Evolutionary conservation across 1,140 invertebrate species (phyloP).

Genomic region (Drosophila paulistorum): DNA sequence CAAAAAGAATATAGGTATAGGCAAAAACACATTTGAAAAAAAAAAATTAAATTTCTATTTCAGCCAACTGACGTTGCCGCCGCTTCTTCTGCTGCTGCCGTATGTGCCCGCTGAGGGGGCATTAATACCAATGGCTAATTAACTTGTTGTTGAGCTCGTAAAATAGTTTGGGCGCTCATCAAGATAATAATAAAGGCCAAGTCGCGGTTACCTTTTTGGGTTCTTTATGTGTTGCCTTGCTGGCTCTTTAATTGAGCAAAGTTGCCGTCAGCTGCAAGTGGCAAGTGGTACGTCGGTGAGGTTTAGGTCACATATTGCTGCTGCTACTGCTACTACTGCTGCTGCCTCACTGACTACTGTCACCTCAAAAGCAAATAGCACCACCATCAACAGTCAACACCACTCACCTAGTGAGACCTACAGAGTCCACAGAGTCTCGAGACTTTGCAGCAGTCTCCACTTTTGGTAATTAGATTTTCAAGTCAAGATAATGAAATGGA

Average conservation of each 20-base stretch:
- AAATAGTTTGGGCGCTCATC: conserved; percentile 80
- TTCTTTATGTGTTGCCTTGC: conserved; percentile 49
- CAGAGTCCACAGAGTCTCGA: conserved; percentile 3
- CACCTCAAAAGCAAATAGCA: conserved; percentile 10
- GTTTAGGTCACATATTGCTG: conserved; percentile 8
- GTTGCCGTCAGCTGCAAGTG: conserved; percentile 66
- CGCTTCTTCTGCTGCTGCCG: conserved; percentile 50
- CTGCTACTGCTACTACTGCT: not conserved
- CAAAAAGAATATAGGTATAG: not conserved
- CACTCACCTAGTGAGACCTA: not conserved
- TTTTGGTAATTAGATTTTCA: conserved; percentile 78
- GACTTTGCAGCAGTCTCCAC: conserved; percentile 59
- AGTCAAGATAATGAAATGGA: conserved; percentile 69
- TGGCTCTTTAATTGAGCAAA: conserved; percentile 59
- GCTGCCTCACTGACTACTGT: conserved; percentile 29
- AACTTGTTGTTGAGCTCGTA: conserved; percentile 81
- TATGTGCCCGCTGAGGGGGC: conserved; percentile 26
- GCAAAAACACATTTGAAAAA: conserved; percentile 60
- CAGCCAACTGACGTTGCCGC: conserved; percentile 54
- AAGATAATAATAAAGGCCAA: conserved; percentile 74
- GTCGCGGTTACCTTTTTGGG: conserved; percentile 41
- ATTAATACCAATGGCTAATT: conserved; percentile 76
- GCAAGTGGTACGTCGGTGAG: conserved; percentile 38
- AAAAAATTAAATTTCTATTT: conserved; percentile 69
- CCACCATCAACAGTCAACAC: too few relatives aligned